Evolutionary conservation across 2,888 invertebrate species (phyloP).

Genomic region (Anoplius nigerrimus): DNA sequence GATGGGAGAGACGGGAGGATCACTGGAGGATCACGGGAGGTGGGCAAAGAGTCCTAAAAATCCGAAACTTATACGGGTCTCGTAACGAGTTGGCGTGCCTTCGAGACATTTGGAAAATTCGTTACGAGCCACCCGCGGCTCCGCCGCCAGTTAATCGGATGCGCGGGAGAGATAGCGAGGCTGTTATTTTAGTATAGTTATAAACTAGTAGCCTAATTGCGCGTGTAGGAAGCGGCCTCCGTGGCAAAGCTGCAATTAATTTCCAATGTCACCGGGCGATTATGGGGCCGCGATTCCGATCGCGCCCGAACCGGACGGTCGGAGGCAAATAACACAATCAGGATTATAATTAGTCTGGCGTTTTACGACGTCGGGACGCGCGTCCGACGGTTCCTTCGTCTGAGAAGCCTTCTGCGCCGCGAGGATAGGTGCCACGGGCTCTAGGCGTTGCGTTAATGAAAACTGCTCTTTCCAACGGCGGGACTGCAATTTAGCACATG

Average conservation of each 20-base stretch:
- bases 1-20: background rate
- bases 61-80: background rate
- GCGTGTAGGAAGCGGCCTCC: conserved; percentile 9
- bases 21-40: background rate
- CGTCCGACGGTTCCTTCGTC: no score
- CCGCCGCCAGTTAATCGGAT: background rate
- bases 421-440: no score
- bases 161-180: background rate
- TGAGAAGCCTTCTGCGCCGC: conserved; percentile 2
- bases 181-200: conserved; percentile 29
- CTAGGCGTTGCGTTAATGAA: no score
- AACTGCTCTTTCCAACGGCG: no score
- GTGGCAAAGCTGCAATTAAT: conserved; percentile 25
- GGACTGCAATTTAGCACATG: no score
- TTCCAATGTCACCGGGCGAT: conserved; percentile 21
- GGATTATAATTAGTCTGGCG: no score
- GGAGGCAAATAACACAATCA: background rate
- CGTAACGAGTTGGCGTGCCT: conserved; percentile 22
- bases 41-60: background rate
- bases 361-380: no score
- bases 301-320: background rate
- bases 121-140: conserved; percentile 11
- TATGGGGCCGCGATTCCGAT: conserved; percentile 1
- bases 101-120: conserved; percentile 29
- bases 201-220: conserved; percentile 24